A percentile compares a stretch with the other conserved stretches of the same genome.
Conservation (phyloP, 2,113 vertebrate species). For the Dendropsophus ebraccatus region DNA sequence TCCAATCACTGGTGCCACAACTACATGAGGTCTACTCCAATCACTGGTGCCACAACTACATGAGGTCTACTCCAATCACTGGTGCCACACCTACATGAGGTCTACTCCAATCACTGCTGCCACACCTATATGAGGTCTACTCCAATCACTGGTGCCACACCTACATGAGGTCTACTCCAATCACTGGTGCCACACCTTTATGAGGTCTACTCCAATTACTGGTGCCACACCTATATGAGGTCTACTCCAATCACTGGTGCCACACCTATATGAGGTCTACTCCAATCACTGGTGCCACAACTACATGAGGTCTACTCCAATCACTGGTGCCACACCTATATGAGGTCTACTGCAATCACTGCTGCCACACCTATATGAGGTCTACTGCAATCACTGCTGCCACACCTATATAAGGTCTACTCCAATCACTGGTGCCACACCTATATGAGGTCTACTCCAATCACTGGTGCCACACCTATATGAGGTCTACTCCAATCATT, state of each 20-base stretch:
- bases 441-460: not conserved
- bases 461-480: too few species aligned
- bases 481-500: not conserved
- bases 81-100: too few species aligned
- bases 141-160: not conserved
- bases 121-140: not conserved
- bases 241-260: not conserved
- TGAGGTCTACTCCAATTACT: not conserved
- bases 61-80: not conserved
- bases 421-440: not conserved
- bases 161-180: not conserved
- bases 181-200: too few species aligned
- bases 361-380: too few species aligned
- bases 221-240: too few species aligned
- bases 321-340: too few species aligned
- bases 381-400: not conserved
- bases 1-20: not conserved
- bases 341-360: not conserved
- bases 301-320: not conserved
- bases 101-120: not conserved
- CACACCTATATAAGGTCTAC: not conserved
- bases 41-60: too few species aligned
- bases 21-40: not conserved
- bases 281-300: not conserved
- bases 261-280: not conserved